Conservation (phyloP, 2,113 vertebrate genomes). For the Alouatta palliata region DNA sequence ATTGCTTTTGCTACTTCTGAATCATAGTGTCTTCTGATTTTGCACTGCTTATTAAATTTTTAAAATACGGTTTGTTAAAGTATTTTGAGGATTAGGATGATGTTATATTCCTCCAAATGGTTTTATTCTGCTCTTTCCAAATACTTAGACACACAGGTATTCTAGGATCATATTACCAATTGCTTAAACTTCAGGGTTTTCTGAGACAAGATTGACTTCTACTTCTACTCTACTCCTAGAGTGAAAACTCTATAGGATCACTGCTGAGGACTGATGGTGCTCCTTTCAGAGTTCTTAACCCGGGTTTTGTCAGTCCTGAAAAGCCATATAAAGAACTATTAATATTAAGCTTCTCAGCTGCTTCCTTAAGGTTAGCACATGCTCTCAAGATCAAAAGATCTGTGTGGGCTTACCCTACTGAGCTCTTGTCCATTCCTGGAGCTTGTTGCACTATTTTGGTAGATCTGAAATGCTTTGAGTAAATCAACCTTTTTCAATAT, state of each 20-base stretch:
- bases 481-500: background rate
- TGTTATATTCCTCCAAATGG: background rate
- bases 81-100: background rate
- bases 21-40: background rate
- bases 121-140: background rate
- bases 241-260: background rate
- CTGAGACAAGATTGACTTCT: background rate
- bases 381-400: background rate
- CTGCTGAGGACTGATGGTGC: too few relatives aligned
- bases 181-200: background rate
- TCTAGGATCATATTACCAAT: background rate
- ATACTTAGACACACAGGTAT: background rate
- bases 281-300: background rate
- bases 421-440: background rate
- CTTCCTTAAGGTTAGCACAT: background rate
- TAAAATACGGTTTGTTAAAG: background rate
- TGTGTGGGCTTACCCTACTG: background rate
- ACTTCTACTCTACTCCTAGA: background rate
- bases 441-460: background rate
- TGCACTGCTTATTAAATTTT: background rate
- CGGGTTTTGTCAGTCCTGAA: background rate
- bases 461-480: background rate
- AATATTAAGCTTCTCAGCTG: background rate
- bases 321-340: background rate
- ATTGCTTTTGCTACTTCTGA: background rate